phyloP scores from a whole-genome alignment of 2,888 invertebrate species.

The Platynereis dumerilii region DNA sequence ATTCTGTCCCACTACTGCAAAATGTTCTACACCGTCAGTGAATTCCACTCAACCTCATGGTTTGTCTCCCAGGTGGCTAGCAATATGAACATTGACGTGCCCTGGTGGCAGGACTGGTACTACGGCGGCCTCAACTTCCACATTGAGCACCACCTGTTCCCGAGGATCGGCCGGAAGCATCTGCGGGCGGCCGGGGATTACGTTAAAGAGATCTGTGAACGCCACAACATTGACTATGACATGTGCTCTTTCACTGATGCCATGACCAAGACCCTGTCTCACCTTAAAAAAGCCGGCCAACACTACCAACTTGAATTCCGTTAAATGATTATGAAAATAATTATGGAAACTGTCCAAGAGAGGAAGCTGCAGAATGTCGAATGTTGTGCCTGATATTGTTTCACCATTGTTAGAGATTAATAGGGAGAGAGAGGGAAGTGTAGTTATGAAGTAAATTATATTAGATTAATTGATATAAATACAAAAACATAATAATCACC shows the following conservation, averaged over 20 bases:
- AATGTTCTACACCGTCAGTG: slow-evolving; percentile 19
- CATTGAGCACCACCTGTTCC: slow-evolving; percentile 35
- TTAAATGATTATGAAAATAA: too few species aligned
- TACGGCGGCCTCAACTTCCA: slow-evolving; percentile 35
- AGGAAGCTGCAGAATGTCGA: too few species aligned
- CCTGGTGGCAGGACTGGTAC: slow-evolving; percentile 33
- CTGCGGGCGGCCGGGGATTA: slow-evolving; percentile 22
- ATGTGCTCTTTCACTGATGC: slow-evolving; percentile 21
- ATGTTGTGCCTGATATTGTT: too few species aligned
- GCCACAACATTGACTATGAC: slow-evolving; percentile 33
- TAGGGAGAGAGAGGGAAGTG: too few species aligned
- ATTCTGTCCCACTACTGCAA: slow-evolving; percentile 35
- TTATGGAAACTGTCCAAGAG: too few species aligned
- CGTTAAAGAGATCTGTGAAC: slow-evolving; percentile 24
- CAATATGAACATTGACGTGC: slow-evolving; percentile 32
- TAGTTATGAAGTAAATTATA: too few species aligned
- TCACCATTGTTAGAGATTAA: too few species aligned
- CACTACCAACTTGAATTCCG: slow-evolving; percentile 20
- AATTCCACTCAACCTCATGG: slow-evolving; percentile 28
- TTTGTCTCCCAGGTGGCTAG: slow-evolving; percentile 24
- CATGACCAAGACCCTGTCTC: slow-evolving; percentile 25
- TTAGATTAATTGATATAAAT: too few species aligned
- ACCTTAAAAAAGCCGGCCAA: slow-evolving; percentile 22
- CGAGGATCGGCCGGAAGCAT: slow-evolving; percentile 22
- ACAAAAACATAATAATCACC: too few species aligned